Conservation (phyloP, 2,797 vertebrate genomes). For the Anguilla marmorata region DNA sequence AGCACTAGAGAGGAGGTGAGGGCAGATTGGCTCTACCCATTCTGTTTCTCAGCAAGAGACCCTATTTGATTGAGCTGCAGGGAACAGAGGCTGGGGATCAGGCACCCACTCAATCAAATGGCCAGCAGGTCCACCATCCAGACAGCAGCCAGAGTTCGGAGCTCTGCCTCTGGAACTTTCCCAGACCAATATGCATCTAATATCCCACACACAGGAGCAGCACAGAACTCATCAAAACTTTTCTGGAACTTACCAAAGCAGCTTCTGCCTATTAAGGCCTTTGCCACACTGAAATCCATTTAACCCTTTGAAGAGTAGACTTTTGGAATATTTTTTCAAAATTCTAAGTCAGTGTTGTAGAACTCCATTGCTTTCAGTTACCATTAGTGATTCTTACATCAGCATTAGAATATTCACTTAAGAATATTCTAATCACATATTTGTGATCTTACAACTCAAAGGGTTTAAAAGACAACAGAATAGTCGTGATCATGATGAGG, state of each 20-base stretch:
- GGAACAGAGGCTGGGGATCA: background rate
- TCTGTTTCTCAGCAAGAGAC: constrained; percentile 6
- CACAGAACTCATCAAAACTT: background rate
- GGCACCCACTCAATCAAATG: background rate
- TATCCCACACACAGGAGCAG: no score
- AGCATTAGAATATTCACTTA: no score
- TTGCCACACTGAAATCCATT: background rate
- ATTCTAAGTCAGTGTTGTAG: background rate
- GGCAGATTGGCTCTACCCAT: background rate
- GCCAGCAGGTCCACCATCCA: background rate
- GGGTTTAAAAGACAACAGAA: background rate
- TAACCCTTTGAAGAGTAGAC: background rate
- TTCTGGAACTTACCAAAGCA: background rate
- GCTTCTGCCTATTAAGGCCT: background rate
- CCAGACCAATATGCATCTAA: background rate
- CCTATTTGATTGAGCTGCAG: background rate
- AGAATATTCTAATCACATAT: no score
- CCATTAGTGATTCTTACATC: no score
- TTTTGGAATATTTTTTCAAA: background rate
- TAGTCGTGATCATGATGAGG: background rate
- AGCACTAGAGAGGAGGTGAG: background rate
- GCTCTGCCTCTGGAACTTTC: background rate
- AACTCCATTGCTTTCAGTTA: background rate
- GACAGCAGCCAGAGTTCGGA: background rate
- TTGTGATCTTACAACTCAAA: no score